Conservation (phyloP, 1,140 invertebrate genomes). For the Intoshia linei region DNA sequence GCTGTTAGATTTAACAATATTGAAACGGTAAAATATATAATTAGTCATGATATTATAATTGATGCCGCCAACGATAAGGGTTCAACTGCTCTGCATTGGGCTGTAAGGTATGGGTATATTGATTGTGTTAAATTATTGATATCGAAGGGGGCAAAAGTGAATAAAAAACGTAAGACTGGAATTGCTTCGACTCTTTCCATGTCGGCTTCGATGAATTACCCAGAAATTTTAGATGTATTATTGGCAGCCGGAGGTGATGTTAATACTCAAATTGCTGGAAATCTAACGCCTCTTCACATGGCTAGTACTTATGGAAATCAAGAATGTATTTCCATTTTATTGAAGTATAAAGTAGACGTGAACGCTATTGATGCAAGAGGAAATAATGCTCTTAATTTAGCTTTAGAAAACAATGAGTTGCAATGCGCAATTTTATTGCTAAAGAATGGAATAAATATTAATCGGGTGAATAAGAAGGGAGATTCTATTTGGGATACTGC, state of each 20-base stretch:
- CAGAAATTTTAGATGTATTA: constrained; percentile 7
- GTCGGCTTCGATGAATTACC: constrained; percentile 7
- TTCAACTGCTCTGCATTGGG: constrained; percentile 9
- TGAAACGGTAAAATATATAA: too few species aligned
- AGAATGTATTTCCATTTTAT: constrained; percentile 3
- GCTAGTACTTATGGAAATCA: constrained; percentile 4
- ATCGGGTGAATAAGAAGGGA: too few species aligned
- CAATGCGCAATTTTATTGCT: too few species aligned
- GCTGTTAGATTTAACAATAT: too few species aligned
- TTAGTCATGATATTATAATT: too few species aligned
- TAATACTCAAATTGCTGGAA: too few species aligned
- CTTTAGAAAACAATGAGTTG: constrained; percentile 1
- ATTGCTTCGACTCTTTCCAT: constrained; percentile 7
- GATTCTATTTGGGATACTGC: too few species aligned
- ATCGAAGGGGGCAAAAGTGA: constrained; percentile 5
- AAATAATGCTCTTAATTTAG: constrained; percentile 6
- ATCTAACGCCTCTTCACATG: constrained; percentile 7
- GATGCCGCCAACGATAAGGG: constrained; percentile 9
- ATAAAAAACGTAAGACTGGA: constrained; percentile 5
- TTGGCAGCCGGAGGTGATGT: too few species aligned
- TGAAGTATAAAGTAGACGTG: constrained; percentile 6
- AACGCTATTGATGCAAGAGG: constrained; percentile 4
- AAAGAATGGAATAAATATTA: too few species aligned
- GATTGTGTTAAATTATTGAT: constrained; percentile 6
- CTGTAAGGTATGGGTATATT: constrained; percentile 7